Evolutionary conservation across 2,113 vertebrate species (phyloP).

Genomic region (Glaucomys volans): DNA sequence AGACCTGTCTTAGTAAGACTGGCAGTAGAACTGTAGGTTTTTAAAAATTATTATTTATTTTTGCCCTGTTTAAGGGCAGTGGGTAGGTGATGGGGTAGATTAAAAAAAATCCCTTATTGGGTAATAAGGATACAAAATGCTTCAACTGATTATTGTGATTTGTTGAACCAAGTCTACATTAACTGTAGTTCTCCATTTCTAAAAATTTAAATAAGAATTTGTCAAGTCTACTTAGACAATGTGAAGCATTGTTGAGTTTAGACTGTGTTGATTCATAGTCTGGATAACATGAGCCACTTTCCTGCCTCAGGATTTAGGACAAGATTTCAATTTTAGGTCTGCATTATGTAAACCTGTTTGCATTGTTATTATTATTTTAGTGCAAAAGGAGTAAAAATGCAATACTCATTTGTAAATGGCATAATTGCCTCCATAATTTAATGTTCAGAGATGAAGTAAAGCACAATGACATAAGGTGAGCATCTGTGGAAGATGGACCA

Average conservation of each 20-base stretch:
- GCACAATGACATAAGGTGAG: slow-evolving; percentile 20
- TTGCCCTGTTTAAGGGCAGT: slow-evolving; percentile 68
- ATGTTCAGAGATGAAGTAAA: slow-evolving; percentile 36
- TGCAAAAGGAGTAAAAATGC: neutral
- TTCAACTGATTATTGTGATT: slow-evolving; percentile 55
- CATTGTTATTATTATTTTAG: slow-evolving; percentile 50
- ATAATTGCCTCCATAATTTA: slow-evolving; percentile 54
- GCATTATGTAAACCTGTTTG: slow-evolving; percentile 13
- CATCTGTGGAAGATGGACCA: neutral
- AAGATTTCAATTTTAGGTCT: slow-evolving; percentile 46
- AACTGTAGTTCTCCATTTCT: neutral
- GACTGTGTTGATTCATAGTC: slow-evolving; percentile 54
- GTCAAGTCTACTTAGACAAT: slow-evolving; percentile 48
- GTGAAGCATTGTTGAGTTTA: slow-evolving; percentile 51
- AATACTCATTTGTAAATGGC: slow-evolving; percentile 39
- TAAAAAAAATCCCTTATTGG: slow-evolving; percentile 64
- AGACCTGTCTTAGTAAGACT: slow-evolving; percentile 46
- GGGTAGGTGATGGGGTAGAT: slow-evolving; percentile 52
- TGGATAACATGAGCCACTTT: slow-evolving; percentile 41
- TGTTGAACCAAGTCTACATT: slow-evolving; percentile 62
- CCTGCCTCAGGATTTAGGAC: slow-evolving; percentile 38
- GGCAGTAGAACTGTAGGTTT: slow-evolving; percentile 67
- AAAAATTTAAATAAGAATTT: slow-evolving; percentile 40
- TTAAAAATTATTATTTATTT: slow-evolving; percentile 73
- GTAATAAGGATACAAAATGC: slow-evolving; percentile 60